phyloP scores from a whole-genome alignment of 2,113 vertebrate species.

The Sarotherodon lohbergeri region DNA sequence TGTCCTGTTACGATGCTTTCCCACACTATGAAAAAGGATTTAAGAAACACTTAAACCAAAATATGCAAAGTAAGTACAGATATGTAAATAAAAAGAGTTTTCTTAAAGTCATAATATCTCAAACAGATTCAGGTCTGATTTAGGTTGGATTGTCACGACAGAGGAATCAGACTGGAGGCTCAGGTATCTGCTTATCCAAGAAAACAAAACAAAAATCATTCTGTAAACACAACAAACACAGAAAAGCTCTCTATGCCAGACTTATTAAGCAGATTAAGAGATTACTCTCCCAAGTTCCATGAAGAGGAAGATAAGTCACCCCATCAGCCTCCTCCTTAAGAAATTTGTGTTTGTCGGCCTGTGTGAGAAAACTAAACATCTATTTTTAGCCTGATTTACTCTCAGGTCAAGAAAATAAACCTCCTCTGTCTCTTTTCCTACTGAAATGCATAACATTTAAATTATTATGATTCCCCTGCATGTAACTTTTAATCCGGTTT shows the following conservation, averaged over 20 bases:
- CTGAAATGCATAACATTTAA: rapidly evolving
- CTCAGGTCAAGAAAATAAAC: neutral
- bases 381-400: neutral
- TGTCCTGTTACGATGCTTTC: neutral
- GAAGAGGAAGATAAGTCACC: slow-evolving; percentile 43
- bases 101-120: neutral
- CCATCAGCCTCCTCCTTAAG: neutral
- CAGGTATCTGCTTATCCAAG: neutral
- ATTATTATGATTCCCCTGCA: rapidly evolving
- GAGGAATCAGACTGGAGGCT: neutral
- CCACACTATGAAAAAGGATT: neutral
- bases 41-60: neutral
- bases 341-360: neutral
- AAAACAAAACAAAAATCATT: neutral
- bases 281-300: slow-evolving; percentile 55
- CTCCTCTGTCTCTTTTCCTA: neutral
- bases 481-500: neutral
- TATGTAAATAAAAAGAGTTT: neutral
- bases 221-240: slow-evolving; percentile 20
- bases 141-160: neutral
- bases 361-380: neutral
- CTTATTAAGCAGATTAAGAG: slow-evolving; percentile 70
- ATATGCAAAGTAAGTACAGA: neutral
- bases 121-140: neutral
- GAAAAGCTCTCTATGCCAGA: slow-evolving; percentile 43